A percentile compares a stretch with the other conserved stretches of the same genome.
These are phyloP conservation scores for Eupithecia insigniata DNA, from an alignment of 2,888 invertebrate species.

Conservation along the genomic window DNA sequence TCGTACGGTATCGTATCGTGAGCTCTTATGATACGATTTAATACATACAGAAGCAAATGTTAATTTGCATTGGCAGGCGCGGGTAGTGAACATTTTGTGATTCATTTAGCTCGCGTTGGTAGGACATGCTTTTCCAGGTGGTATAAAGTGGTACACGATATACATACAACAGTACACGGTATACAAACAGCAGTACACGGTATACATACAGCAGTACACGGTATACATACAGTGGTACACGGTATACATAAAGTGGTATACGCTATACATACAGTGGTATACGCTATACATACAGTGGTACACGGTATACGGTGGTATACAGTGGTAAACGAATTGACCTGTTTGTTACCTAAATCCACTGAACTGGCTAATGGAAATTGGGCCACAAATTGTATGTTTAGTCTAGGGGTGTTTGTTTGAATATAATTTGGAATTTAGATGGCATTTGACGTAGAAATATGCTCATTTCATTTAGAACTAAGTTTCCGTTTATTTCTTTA, in stretches of 20 bases:
- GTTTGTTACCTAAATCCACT: not conserved
- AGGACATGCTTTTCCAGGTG: not conserved
- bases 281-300: not conserved
- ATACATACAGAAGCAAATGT: not conserved
- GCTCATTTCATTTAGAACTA: not conserved
- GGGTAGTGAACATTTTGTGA: not conserved
- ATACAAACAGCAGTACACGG: not conserved
- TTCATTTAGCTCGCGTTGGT: not conserved
- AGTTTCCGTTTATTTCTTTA: not conserved
- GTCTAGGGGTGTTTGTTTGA: not conserved
- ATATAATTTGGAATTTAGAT: not conserved
- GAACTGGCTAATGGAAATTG: not conserved
- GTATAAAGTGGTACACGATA: not conserved
- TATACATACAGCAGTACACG: not conserved
- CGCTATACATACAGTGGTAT: not conserved
- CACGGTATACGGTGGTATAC: not conserved
- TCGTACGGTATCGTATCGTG: constrained; percentile 1
- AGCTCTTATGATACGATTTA: not conserved
- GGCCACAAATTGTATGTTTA: not conserved
- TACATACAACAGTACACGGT: too few species aligned
- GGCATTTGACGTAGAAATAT: not conserved
- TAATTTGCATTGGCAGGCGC: not conserved
- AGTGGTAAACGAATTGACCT: not conserved
- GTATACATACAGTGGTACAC: not conserved
- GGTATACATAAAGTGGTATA: not conserved